These are phyloP conservation scores for Glaucomys volans DNA, from an alignment of 2,113 vertebrate species.

Conservation along the genomic window DNA sequence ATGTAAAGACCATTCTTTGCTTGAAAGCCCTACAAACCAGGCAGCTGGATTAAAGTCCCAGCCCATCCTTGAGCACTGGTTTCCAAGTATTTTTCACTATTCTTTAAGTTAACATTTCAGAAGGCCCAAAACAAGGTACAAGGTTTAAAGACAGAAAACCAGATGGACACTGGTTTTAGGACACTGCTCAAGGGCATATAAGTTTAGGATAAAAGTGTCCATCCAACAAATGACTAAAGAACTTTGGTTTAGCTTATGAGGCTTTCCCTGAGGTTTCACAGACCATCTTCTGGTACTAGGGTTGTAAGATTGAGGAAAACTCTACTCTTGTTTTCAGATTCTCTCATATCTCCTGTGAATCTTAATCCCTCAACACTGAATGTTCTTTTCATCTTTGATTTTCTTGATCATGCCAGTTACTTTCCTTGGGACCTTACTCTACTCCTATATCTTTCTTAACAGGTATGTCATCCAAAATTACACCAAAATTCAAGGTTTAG, in stretches of 20 bases:
- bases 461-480: not conserved
- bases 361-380: not conserved
- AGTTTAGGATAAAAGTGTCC: not conserved
- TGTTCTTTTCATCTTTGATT: not conserved
- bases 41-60: not conserved
- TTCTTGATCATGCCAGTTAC: not conserved
- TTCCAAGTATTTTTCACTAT: not conserved
- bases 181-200: not conserved
- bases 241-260: not conserved
- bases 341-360: not conserved
- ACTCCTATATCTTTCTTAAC: not conserved
- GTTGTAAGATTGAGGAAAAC: not conserved
- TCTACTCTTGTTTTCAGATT: not conserved
- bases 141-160: not conserved
- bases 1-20: not conserved
- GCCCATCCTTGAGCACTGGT: not conserved
- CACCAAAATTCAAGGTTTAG: constrained; percentile 3
- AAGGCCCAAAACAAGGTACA: not conserved
- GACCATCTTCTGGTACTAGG: not conserved
- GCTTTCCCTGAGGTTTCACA: not conserved
- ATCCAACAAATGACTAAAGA: not conserved
- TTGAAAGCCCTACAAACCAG: not conserved
- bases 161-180: not conserved
- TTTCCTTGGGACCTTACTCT: not conserved
- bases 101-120: not conserved